Conservation (phyloP, 2,888 invertebrate genomes). For the Ochropleura plecta region DNA sequence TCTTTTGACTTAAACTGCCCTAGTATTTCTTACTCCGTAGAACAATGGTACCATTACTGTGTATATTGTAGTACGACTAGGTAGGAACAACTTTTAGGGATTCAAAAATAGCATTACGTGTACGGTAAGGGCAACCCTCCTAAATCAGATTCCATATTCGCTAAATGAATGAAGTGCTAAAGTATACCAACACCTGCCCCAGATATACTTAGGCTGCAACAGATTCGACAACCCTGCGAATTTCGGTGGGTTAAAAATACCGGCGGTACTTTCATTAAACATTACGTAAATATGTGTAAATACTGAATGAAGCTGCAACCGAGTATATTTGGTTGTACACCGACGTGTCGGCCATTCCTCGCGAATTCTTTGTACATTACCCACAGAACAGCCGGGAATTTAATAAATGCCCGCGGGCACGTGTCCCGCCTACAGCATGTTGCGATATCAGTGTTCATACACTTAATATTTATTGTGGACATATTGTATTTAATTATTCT, state of each 20-base stretch:
- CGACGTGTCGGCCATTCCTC: constrained; percentile 1
- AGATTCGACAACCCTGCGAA: constrained; percentile 9
- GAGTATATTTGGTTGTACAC: constrained; percentile 9
- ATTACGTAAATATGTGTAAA: constrained; percentile 22
- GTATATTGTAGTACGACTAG: neutral
- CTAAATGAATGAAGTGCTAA: constrained; percentile 13
- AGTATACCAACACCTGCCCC: neutral
- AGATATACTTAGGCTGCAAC: neutral
- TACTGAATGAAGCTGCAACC: constrained; percentile 25
- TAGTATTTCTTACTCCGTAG: neutral
- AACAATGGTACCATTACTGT: neutral
- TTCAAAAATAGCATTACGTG: constrained; percentile 4
- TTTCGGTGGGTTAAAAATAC: constrained; percentile 16
- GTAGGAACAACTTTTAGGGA: neutral
- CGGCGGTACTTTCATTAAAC: constrained; percentile 11
- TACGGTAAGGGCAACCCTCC: constrained; percentile 2
- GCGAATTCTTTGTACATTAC: constrained; percentile 19
- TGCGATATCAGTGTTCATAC: constrained; percentile 13
- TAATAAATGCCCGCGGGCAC: constrained; percentile 35
- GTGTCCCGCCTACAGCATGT: neutral
- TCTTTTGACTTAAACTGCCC: neutral
- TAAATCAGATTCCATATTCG: constrained; percentile 20
- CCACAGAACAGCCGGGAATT: constrained; percentile 35
- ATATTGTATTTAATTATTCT: neutral
- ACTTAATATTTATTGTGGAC: neutral